Conservation (phyloP, 2,888 invertebrate species). For the Pristionchus fissidentatus region DNA sequence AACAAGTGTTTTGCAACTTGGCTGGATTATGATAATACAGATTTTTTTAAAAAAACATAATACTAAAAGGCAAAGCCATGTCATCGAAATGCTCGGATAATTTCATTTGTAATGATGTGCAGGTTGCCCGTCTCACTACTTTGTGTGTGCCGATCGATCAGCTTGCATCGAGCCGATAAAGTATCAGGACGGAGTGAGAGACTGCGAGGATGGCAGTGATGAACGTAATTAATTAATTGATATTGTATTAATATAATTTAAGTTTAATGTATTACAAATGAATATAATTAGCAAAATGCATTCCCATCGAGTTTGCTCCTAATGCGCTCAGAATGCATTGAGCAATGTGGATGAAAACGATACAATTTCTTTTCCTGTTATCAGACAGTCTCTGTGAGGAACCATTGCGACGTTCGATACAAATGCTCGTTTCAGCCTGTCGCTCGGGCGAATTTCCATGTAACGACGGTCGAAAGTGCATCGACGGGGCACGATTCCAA, state of each 20-base stretch:
- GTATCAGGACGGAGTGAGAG: constrained; percentile 76
- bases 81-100: neutral
- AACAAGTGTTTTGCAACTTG: too few species aligned
- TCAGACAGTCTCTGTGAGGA: too few species aligned
- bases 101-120: neutral
- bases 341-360: too few species aligned
- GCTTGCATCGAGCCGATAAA: constrained; percentile 73
- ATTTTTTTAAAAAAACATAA: too few species aligned
- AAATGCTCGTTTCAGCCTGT: constrained; percentile 20
- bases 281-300: too few species aligned
- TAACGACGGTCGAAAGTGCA: constrained; percentile 76
- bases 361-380: too few species aligned
- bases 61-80: too few species aligned
- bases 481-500: constrained; percentile 73
- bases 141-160: constrained; percentile 68
- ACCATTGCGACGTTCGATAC: too few species aligned
- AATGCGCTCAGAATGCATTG: too few species aligned
- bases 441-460: constrained; percentile 67
- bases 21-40: too few species aligned
- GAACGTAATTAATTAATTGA: constrained; percentile 66
- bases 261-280: neutral
- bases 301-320: too few species aligned
- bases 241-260: neutral
- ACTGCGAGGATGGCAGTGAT: constrained; percentile 78
- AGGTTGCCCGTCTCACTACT: constrained; percentile 70